Base-by-base conservation (phyloP, 2,113 vertebrate species). In the Chauna torquata region DNA sequence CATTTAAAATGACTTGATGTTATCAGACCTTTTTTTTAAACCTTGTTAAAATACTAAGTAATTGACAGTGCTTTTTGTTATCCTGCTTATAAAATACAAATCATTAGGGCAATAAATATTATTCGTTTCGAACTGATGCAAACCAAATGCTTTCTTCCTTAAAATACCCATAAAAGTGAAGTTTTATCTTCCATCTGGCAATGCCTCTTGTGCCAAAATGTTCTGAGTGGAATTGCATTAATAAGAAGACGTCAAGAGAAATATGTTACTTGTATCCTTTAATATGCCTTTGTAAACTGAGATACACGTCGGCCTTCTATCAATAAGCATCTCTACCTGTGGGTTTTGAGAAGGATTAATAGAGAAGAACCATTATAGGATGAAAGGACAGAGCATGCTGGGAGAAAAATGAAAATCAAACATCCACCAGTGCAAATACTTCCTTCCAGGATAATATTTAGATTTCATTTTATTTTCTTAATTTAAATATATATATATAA, bases 361-460 rank as follows among this genome's bases (percentile, higher is more conserved):
- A 62, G 71, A 97, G 95, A 94, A 98, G 97, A 98, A 96, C 97
- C 88, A 97, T 98, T 98, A 98, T 83, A 74, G 95, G 97, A 98
- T 98, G 96, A 98, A 98, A 98, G 97, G 94, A 65, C 93, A 90
- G 91, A 87, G 95, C 97, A 82, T 95, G 96, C 98, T 98, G 98
- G 95, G 98, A 98, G 94, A 97, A 97, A 97, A 97, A 97, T 98
- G 97, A 97, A 97, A 98, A 98, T 98, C 97, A 98, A 98, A 98
- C 96, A 93, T 88, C 89, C 90, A 97, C 96, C 97, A 89, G 24
- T 92, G 90, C 97, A 97, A 97, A 96, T 92, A 97, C 97, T 98
- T 98, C 97, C 97, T 98, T 98, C 97, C 97, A 97, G 96, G 97
- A 93, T 95, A 97, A 97, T 94, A 94, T 97, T 98, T 94, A 90